A percentile compares a stretch with the other conserved stretches of the same genome.
Conservation (phyloP, 2,888 invertebrate genomes). For the Spilosoma lubricipeda region DNA sequence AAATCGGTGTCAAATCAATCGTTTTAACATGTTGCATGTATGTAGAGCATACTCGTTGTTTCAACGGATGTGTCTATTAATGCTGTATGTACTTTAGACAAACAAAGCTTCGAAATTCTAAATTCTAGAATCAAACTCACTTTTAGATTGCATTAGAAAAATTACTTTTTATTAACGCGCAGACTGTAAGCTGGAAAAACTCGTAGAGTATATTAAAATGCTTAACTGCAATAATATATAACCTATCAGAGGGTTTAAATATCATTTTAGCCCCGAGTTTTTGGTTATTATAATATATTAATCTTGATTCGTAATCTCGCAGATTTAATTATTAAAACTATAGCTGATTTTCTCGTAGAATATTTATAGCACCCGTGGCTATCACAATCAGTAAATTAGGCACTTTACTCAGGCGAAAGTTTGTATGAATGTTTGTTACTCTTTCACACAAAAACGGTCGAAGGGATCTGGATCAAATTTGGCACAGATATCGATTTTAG, state of each 20-base stretch:
- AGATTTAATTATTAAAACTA: background rate
- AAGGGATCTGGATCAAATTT: too few relatives aligned
- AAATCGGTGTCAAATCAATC: conserved; percentile 42
- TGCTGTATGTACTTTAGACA: background rate
- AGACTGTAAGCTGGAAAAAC: background rate
- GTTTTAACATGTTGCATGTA: conserved; percentile 14
- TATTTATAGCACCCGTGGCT: background rate
- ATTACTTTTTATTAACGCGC: too few relatives aligned
- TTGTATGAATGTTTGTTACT: too few relatives aligned
- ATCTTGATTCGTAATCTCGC: background rate
- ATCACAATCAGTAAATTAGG: too few relatives aligned
- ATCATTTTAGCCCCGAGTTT: background rate
- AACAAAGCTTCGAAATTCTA: too few relatives aligned
- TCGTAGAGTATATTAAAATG: background rate
- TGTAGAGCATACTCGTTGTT: too few relatives aligned
- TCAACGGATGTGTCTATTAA: background rate
- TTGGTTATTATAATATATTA: background rate
- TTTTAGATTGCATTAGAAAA: too few relatives aligned
- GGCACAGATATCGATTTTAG: too few relatives aligned
- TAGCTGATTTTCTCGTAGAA: background rate
- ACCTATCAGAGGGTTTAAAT: background rate
- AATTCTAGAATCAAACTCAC: too few relatives aligned
- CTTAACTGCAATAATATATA: background rate
- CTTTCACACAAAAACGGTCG: too few relatives aligned
- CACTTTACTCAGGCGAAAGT: too few relatives aligned